Evolutionary conservation across 2,113 vertebrate genomes (phyloP).

Genomic region (Vanacampus margaritifer): DNA sequence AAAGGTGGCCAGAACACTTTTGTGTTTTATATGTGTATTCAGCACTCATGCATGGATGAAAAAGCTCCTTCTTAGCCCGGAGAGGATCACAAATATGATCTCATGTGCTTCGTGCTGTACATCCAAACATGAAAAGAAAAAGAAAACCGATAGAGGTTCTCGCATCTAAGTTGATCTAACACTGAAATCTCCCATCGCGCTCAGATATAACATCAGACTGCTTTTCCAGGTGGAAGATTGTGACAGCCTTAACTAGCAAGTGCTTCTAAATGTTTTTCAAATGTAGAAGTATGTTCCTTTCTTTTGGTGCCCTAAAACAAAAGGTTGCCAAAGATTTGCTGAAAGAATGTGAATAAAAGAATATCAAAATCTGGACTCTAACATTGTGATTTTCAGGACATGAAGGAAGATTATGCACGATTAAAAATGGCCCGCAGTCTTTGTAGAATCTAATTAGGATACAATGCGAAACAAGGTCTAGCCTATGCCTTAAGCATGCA

Average conservation of each 20-base stretch:
- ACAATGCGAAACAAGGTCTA: constrained; percentile 15
- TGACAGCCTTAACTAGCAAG: background rate
- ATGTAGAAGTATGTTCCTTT: background rate
- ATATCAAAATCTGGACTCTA: constrained; percentile 7
- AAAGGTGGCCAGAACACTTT: background rate
- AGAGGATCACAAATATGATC: background rate
- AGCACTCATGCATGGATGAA: background rate
- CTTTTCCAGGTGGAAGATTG: background rate
- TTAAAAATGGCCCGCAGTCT: constrained; percentile 12
- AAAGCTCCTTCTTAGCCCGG: background rate
- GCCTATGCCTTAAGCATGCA: constrained; percentile 2
- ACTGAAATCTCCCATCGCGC: background rate
- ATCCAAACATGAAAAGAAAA: background rate
- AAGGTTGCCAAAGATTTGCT: background rate
- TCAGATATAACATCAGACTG: background rate
- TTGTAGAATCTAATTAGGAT: constrained; percentile 1
- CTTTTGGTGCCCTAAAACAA: background rate
- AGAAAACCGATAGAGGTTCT: background rate
- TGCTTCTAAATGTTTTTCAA: background rate
- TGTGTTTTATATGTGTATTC: background rate
- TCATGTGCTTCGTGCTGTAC: background rate
- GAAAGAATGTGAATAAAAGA: background rate
- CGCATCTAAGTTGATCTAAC: too few species aligned
- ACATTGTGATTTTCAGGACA: background rate
- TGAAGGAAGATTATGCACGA: constrained; percentile 11